phyloP scores from a whole-genome alignment of 2,888 invertebrate genomes.

The Danaus chrysippus region DNA sequence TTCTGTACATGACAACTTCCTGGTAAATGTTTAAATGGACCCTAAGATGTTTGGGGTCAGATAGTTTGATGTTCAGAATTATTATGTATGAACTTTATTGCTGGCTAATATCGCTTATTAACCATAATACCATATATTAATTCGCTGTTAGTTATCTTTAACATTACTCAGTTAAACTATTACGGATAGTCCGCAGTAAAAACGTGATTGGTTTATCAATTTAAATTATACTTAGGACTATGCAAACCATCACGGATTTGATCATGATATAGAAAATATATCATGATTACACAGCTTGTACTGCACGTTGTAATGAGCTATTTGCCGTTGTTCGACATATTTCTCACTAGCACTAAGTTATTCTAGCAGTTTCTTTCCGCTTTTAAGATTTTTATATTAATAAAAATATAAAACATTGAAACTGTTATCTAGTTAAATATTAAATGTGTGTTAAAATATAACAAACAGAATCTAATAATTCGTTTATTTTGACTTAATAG shows the following conservation, averaged over 20 bases:
- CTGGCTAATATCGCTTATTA: too few species aligned
- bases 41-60: background rate
- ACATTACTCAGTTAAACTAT: too few species aligned
- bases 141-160: too few species aligned
- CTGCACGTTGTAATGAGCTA: conserved; percentile 18
- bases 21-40: conserved; percentile 13
- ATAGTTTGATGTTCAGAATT: background rate
- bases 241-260: background rate
- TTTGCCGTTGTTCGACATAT: conserved; percentile 26
- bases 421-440: too few species aligned
- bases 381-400: conserved; percentile 4
- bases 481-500: too few species aligned
- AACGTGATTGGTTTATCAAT: too few species aligned
- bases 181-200: too few species aligned
- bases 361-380: conserved; percentile 15
- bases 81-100: too few species aligned
- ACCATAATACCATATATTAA: too few species aligned
- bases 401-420: background rate
- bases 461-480: too few species aligned
- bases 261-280: conserved; percentile 1
- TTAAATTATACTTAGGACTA: background rate
- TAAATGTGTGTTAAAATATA: too few species aligned
- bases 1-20: conserved; percentile 19
- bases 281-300: conserved; percentile 12
- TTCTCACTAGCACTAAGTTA: conserved; percentile 14